A percentile compares a stretch with the other conserved stretches of the same genome.
These are phyloP conservation scores for Simalia tracyae DNA, from an alignment of 2,797 vertebrate genomes.

Conservation along the genomic window DNA sequence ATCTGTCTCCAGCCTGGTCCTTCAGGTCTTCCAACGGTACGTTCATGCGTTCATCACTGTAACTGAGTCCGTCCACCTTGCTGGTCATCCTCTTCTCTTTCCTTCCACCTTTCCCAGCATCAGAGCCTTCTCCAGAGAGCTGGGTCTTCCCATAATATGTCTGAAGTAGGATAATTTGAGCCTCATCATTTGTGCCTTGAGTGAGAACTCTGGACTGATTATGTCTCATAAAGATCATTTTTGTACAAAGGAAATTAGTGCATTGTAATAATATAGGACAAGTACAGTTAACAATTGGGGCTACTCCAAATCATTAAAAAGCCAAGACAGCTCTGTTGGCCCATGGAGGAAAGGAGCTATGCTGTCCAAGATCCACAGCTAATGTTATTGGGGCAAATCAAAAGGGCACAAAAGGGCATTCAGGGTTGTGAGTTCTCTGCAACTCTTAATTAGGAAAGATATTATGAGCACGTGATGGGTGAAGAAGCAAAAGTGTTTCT, in stretches of 20 bases:
- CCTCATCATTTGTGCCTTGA: neutral
- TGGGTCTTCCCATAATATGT: neutral
- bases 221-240: neutral
- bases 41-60: neutral
- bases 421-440: neutral
- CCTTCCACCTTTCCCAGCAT: neutral
- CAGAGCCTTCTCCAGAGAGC: neutral
- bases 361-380: neutral
- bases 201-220: neutral
- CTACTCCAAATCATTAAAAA: neutral
- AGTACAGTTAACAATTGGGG: neutral
- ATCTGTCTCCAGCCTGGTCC: neutral
- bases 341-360: neutral
- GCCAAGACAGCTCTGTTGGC: neutral
- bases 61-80: neutral
- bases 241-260: neutral
- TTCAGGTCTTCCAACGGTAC: neutral
- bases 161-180: neutral
- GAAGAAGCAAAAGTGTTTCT: neutral
- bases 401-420: neutral
- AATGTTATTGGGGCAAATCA: neutral
- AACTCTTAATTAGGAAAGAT: neutral
- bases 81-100: neutral
- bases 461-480: neutral
- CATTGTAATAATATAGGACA: neutral